These are phyloP conservation scores for Tokudaia muenninki DNA, from an alignment of 2,797 vertebrate genomes.

Conservation along the genomic window DNA sequence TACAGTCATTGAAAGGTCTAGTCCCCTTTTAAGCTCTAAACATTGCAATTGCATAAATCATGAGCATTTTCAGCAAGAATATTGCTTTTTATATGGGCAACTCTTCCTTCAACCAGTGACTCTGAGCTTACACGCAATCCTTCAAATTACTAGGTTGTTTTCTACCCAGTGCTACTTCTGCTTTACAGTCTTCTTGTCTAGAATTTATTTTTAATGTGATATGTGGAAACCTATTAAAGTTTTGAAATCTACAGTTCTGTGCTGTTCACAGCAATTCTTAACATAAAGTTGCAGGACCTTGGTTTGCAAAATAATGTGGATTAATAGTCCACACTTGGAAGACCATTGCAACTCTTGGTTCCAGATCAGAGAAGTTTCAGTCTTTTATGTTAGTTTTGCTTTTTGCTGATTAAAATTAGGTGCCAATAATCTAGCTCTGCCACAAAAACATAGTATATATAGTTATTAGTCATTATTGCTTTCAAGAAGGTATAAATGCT, in stretches of 20 bases:
- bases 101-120: not conserved
- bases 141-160: not conserved
- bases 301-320: not conserved
- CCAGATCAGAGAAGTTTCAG: conserved; percentile 19
- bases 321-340: not conserved
- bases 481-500: conserved; percentile 37
- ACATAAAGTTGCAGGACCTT: not conserved
- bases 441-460: not conserved
- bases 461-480: not conserved
- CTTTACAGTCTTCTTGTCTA: not conserved
- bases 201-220: not conserved
- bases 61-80: not conserved
- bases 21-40: not conserved
- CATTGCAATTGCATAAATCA: not conserved
- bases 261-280: not conserved
- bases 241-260: not conserved
- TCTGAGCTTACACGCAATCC: not conserved
- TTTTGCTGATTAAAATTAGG: conserved; percentile 69
- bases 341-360: not conserved
- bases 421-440: conserved; percentile 64
- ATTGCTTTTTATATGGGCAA: not conserved
- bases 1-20: conserved; percentile 66
- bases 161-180: not conserved
- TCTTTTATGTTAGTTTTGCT: conserved; percentile 40
- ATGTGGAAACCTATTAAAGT: not conserved